Base-by-base conservation (phyloP, 2,113 vertebrate genomes). In the Paraplagusia blochii region DNA sequence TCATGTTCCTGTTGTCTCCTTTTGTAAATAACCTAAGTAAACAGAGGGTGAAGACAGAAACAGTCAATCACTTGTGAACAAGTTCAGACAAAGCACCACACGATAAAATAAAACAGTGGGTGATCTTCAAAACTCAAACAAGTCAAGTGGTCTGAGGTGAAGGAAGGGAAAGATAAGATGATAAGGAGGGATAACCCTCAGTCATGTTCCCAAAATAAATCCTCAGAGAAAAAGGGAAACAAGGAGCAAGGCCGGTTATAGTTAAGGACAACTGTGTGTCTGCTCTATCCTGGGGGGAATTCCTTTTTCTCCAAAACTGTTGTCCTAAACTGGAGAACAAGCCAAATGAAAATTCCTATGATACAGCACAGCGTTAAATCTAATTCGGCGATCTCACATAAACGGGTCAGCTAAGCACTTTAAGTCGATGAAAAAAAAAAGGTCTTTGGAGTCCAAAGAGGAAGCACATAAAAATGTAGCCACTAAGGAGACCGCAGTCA, bases 131-230 rank as follows among this genome's bases (percentile, higher is more conserved):
- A 36, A 4, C 35, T 46, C 5, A 44, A 36, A 51, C 22, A 56
- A 60, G 5, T 54, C 11, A 64, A 63, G 43, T 8, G 11, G 36
- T 53, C 29, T 61, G 17, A 66, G 48, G 59, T 66, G 18, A 39
- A 43, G 15, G 39, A 42, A 73, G 60, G 43, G 66, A 65, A 55
- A 46, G 66, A 80, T 63, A 56, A 54, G 66, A 80, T 63, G 58
- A 54, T 51, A 60, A 66, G 58, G 56, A 63, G 79, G 71, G 55
- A 67, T 40, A 9, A 40, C 15, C 63, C 61, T 45, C 56, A 70
- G 59, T 76, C 76, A 74, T 70, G 71, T 77, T 68, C 74, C 72
- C 83, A 85, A 88, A 85, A 89, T 82, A 88, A 80, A 77, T 51
- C 7, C n/a, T 39, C 15, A n/a, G 51, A 53, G 48, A 66, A 58